These are phyloP conservation scores for Cheilosia grossa DNA, from an alignment of 2,888 invertebrate species.

Conservation along the genomic window DNA sequence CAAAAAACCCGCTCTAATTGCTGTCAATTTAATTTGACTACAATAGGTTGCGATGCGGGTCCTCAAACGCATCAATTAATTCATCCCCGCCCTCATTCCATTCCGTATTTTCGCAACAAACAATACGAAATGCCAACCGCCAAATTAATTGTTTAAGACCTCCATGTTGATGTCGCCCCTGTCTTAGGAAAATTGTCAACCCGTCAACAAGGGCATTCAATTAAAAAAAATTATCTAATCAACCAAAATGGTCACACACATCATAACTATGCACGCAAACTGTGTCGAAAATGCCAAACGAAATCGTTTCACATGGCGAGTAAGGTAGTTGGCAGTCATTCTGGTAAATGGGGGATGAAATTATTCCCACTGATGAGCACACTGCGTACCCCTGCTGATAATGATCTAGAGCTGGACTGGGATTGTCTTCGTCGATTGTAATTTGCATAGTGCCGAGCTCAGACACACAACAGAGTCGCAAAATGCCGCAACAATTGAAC, in stretches of 20 bases:
- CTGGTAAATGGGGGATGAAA: conserved; percentile 52
- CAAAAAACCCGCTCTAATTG: no score
- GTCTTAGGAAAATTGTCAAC: conserved; percentile 3
- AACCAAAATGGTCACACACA: conserved; percentile 57
- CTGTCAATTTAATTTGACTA: no score
- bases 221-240: conserved; percentile 71
- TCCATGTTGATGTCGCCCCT: neutral
- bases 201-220: conserved; percentile 49
- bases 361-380: conserved; percentile 17
- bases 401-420: conserved; percentile 29
- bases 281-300: conserved; percentile 45
- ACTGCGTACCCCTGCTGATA: conserved; percentile 37
- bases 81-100: no score
- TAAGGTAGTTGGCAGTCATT: neutral
- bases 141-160: neutral
- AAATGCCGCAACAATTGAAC: conserved; percentile 49
- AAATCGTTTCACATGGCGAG: conserved; percentile 22
- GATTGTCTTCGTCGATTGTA: conserved; percentile 21
- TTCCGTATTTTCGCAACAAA: no score
- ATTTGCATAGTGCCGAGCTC: conserved; percentile 30
- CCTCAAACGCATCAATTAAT: no score
- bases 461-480: conserved; percentile 16
- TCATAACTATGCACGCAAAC: conserved; percentile 13
- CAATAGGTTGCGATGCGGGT: no score
- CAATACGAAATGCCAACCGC: neutral